Evolutionary conservation across 2,113 vertebrate genomes (phyloP).

Genomic region (Vidua chalybeata): DNA sequence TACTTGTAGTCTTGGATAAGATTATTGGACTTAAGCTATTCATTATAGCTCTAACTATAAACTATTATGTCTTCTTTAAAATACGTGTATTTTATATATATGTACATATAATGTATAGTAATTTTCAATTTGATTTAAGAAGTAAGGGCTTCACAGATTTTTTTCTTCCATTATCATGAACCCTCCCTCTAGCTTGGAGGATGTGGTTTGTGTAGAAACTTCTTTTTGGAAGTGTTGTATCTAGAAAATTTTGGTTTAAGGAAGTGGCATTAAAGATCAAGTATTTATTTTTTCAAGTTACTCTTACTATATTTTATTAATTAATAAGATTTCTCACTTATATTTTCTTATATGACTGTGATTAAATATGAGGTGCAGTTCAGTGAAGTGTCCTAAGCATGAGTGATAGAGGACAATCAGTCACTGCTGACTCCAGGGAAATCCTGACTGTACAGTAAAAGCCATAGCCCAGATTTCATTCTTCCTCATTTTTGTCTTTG

Average conservation of each 20-base stretch:
- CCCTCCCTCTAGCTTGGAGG: not conserved
- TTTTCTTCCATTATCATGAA: constrained; percentile 10
- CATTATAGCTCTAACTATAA: not conserved
- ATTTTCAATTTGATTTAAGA: constrained; percentile 32
- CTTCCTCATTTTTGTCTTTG: not conserved
- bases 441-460: not conserved
- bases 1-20: not conserved
- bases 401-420: not conserved
- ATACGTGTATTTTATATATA: not conserved
- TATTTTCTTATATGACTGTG: not conserved
- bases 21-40: constrained; percentile 12
- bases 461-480: not conserved
- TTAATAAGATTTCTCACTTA: not conserved
- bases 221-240: not conserved
- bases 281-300: not conserved
- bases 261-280: not conserved
- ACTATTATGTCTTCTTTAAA: not conserved
- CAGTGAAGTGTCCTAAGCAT: not conserved
- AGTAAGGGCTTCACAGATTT: not conserved
- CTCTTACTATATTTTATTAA: not conserved
- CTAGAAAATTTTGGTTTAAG: not conserved
- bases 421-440: not conserved
- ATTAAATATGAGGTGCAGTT: not conserved
- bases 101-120: not conserved
- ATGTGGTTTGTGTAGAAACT: not conserved